Conservation (phyloP, 2,113 vertebrate species). For the Dinomys branickii region DNA sequence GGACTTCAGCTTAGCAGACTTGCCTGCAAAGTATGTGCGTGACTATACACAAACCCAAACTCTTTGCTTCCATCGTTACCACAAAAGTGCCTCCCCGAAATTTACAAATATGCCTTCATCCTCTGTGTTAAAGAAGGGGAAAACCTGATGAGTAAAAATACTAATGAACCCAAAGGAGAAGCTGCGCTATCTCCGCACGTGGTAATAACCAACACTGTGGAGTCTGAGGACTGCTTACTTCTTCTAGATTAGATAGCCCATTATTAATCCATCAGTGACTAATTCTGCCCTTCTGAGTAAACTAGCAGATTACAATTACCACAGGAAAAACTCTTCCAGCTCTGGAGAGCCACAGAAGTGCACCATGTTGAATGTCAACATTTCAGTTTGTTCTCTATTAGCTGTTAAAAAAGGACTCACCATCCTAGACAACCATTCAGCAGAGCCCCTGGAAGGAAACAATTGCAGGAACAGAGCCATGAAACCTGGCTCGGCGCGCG, state of each 20-base stretch:
- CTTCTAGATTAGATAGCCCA: not conserved
- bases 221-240: not conserved
- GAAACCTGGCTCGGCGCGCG: constrained; percentile 68
- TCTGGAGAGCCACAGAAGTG: constrained; percentile 19
- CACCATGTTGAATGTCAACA: not conserved
- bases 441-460: not conserved
- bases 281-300: not conserved
- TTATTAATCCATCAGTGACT: not conserved
- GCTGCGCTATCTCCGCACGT: not conserved
- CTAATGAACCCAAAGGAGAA: not conserved
- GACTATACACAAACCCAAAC: not conserved
- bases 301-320: constrained; percentile 7
- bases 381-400: constrained; percentile 61
- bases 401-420: constrained; percentile 23
- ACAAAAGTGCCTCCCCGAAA: not conserved
- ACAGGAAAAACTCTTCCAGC: not conserved
- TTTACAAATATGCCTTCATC: not conserved
- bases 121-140: not conserved
- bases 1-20: not conserved
- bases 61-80: not conserved
- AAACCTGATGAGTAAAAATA: not conserved
- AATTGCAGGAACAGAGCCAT: not conserved
- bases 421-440: not conserved
- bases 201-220: not conserved
- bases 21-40: not conserved